Evolutionary conservation across 1,140 invertebrate species (phyloP).

Genomic region (Bombus superbus): DNA sequence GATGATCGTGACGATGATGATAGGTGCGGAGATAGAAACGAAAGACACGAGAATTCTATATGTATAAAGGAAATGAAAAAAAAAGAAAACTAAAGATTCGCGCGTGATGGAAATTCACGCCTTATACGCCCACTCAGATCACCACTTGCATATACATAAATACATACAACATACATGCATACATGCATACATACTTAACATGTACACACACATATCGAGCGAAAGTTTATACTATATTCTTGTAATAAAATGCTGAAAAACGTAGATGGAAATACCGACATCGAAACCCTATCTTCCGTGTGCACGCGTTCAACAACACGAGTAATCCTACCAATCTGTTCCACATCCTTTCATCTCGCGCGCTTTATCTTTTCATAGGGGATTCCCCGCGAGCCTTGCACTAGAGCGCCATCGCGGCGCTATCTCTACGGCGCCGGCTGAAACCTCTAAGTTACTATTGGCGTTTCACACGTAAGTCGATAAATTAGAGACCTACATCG

Average conservation of each 20-base stretch:
- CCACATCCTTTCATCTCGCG: not conserved
- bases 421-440: no score
- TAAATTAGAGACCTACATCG: not conserved
- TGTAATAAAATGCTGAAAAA: slow-evolving; percentile 81
- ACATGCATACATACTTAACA: slow-evolving; percentile 46
- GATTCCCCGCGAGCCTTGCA: not conserved
- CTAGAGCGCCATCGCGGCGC: no score
- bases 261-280: slow-evolving; percentile 36
- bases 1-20: not conserved
- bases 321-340: slow-evolving; percentile 20
- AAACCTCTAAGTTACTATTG: no score
- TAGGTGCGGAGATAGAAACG: not conserved
- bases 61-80: slow-evolving; percentile 58
- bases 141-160: slow-evolving; percentile 28
- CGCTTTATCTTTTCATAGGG: no score
- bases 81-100: slow-evolving; percentile 45
- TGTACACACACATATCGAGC: slow-evolving; percentile 54
- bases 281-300: slow-evolving; percentile 18
- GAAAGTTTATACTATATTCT: slow-evolving; percentile 83
- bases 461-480: not conserved
- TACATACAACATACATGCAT: slow-evolving; percentile 35
- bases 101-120: slow-evolving; percentile 44
- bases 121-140: not conserved
- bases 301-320: no score
- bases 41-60: slow-evolving; percentile 63